Evolutionary conservation across 2,797 vertebrate species (phyloP).

Genomic region (Sternotherus odoratus): DNA sequence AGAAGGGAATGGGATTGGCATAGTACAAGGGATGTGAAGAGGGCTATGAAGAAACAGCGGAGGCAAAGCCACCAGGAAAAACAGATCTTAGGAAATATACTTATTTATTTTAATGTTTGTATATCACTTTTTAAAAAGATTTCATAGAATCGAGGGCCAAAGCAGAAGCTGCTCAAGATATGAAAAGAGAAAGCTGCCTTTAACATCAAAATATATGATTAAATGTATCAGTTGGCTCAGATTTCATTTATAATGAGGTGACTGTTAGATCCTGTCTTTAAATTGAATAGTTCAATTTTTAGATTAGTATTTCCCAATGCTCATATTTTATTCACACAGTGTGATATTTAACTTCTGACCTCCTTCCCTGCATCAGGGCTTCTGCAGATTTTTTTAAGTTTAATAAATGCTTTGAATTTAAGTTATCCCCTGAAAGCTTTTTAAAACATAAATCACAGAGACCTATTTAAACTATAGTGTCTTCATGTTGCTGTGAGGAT

Average conservation of each 20-base stretch:
- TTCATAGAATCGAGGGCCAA: neutral
- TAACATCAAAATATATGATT: neutral
- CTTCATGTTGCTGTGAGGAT: neutral
- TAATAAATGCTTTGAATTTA: neutral
- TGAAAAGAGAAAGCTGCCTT: neutral
- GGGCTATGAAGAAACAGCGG: fast-evolving
- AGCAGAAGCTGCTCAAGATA: neutral
- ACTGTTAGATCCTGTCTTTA: neutral
- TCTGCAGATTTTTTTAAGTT: neutral
- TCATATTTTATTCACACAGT: neutral
- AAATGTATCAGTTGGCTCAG: neutral
- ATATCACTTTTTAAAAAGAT: neutral
- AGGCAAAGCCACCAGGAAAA: neutral
- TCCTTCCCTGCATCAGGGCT: neutral
- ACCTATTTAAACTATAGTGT: neutral
- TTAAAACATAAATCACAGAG: neutral
- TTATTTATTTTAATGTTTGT: neutral
- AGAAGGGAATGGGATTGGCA: neutral
- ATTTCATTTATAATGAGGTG: neutral
- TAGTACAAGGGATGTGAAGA: neutral
- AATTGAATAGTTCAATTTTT: neutral
- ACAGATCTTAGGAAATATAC: neutral
- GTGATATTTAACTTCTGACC: neutral
- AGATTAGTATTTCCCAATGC: neutral
- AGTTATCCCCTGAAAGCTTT: neutral